These are phyloP conservation scores for Agapostemon virescens DNA, from an alignment of 2,888 invertebrate genomes.

Conservation along the genomic window DNA sequence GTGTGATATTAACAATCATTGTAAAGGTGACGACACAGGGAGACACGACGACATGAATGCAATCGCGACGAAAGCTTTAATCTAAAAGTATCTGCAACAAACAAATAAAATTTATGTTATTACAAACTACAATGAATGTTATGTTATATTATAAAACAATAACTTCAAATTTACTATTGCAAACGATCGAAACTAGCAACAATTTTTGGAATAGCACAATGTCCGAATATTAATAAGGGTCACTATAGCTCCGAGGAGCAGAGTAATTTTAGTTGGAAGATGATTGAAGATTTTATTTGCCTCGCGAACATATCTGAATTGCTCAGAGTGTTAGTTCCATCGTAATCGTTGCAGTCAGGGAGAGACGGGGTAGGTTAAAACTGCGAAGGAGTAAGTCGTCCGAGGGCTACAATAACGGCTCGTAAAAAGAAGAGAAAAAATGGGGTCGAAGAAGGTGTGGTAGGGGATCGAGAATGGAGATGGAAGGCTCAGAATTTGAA, in stretches of 20 bases:
- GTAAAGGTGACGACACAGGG: too few species aligned
- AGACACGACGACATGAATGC: too few species aligned
- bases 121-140: too few species aligned
- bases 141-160: too few species aligned
- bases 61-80: too few species aligned
- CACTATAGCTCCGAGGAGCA: background rate
- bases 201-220: too few species aligned
- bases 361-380: background rate
- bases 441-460: slow-evolving; percentile 20
- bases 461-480: slow-evolving; percentile 32
- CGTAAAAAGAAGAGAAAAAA: slow-evolving; percentile 10
- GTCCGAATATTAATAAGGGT: too few species aligned
- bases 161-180: too few species aligned
- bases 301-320: background rate
- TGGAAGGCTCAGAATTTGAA: slow-evolving; percentile 39
- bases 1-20: too few species aligned
- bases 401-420: background rate
- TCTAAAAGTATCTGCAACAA: too few species aligned
- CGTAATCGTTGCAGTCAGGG: background rate
- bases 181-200: too few species aligned
- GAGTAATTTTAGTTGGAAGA: background rate
- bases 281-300: background rate
- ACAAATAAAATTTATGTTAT: too few species aligned
- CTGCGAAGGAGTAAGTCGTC: background rate
- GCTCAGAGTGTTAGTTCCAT: background rate